These are phyloP conservation scores for Hylaeus volcanicus DNA, from an alignment of 1,140 invertebrate species.

Conservation along the genomic window DNA sequence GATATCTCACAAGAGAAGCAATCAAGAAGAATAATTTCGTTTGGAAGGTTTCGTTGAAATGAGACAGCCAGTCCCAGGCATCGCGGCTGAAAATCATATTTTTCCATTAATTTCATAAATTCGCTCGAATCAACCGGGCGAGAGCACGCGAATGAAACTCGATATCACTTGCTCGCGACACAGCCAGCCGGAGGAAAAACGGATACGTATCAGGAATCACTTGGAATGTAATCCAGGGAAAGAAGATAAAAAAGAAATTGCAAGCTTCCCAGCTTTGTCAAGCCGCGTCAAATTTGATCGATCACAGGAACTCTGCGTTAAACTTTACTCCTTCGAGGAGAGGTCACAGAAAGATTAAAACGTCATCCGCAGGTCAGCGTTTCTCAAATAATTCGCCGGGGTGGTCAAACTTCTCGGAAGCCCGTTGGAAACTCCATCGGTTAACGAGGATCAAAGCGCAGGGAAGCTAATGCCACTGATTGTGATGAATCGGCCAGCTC, in stretches of 20 bases:
- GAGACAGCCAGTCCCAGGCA: not conserved
- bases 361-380: too few species aligned
- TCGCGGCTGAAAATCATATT: not conserved
- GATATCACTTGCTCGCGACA: not conserved
- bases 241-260: not conserved
- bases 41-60: not conserved
- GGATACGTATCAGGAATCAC: too few species aligned
- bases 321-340: too few species aligned
- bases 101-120: constrained; percentile 18
- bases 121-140: not conserved
- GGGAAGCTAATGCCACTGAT: constrained; percentile 4
- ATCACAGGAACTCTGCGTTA: not conserved
- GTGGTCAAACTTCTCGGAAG: too few species aligned
- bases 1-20: too few species aligned
- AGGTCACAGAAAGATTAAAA: too few species aligned
- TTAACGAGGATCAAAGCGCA: not conserved
- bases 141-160: not conserved
- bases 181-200: not conserved
- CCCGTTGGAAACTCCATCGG: not conserved
- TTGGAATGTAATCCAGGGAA: too few species aligned
- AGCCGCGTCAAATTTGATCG: not conserved
- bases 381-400: too few species aligned
- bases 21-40: too few species aligned
- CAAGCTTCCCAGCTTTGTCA: not conserved
- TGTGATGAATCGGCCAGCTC: constrained; percentile 27